Evolutionary conservation across 2,888 invertebrate species (phyloP).

Genomic region (Lochmaea capreae): DNA sequence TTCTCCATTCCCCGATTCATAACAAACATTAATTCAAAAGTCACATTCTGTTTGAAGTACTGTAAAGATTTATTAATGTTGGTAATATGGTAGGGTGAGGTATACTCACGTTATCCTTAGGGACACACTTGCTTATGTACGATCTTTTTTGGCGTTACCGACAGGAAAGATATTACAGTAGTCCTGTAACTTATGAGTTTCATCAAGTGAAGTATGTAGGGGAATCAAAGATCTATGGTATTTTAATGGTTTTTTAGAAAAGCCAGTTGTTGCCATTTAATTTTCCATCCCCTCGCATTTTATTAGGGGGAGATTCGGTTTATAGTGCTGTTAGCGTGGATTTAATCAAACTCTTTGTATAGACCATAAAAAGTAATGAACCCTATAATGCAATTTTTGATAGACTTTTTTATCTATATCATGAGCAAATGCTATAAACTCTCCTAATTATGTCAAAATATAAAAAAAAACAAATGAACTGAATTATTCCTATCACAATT

Average conservation of each 20-base stretch:
- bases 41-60: slow-evolving; percentile 50
- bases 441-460: not conserved
- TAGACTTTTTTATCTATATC: not conserved
- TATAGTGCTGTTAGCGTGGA: slow-evolving; percentile 21
- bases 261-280: slow-evolving; percentile 50
- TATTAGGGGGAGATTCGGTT: not conserved
- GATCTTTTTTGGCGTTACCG: slow-evolving; percentile 21
- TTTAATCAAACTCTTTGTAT: slow-evolving; percentile 30
- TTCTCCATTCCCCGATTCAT: slow-evolving; percentile 24
- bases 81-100: slow-evolving; percentile 51
- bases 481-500: no score
- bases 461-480: no score
- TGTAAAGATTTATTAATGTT: slow-evolving; percentile 53
- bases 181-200: slow-evolving; percentile 42
- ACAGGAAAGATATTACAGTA: slow-evolving; percentile 28
- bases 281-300: slow-evolving; percentile 39
- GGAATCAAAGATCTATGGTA: slow-evolving; percentile 46
- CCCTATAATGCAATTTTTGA: slow-evolving; percentile 16
- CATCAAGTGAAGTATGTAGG: slow-evolving; percentile 40
- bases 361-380: slow-evolving; percentile 26
- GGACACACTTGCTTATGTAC: slow-evolving; percentile 35
- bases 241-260: slow-evolving; percentile 50
- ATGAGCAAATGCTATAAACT: not conserved
- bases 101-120: slow-evolving; percentile 48
- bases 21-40: slow-evolving; percentile 28